Evolutionary conservation across 1,140 invertebrate species (phyloP), one percentile per base, ranked within the genome.

Genomic region (Aphaenogaster ashmeadi): DNA sequence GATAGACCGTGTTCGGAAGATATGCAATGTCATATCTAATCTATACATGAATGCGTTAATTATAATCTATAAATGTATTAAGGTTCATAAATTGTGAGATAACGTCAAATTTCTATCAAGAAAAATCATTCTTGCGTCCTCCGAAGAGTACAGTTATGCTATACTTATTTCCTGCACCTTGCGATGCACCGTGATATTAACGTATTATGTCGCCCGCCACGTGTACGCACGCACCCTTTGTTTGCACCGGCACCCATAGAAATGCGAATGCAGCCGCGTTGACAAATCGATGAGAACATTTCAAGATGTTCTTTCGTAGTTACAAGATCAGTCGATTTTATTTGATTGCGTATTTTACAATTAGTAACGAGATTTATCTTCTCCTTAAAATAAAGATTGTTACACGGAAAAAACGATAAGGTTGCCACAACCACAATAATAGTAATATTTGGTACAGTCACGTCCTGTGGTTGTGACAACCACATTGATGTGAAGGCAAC

Each of bases 241-340:
- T 47, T 72, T 47, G 56, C 11, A 21, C 15, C 13, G 60, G 89
- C 75, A 88, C 58, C 89, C 89, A 81, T 90, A 90, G 15, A 86
- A 90, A 50, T 88, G 80, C 86, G 56, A 79, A 79, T 7, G 60
- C 21, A 69, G 85, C 47, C 85, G 62, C 44, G 38, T 27, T 79
- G 50, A 81, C 47, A 36, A 87, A 87, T 87, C 85, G 47, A 71
- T 80, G 8, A 50, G 62, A 13, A 47, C 41, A 54, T 77, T 66
- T 87, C 71, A 54, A 54, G 33, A 54, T 47, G 44, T 47, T 8
- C 9, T n/a, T 80, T 69, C 33, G 13, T 27, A 62, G 13, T 21
- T 36, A 15, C 4, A 60, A 75, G 13, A 60, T 50, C 8, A 18
- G 38, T n/a, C n/a, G 18, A 11, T 60, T 3, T 9, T 3, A 50